Base-by-base conservation (phyloP, 2,797 vertebrate species). In the Tamandua tetradactyla region DNA sequence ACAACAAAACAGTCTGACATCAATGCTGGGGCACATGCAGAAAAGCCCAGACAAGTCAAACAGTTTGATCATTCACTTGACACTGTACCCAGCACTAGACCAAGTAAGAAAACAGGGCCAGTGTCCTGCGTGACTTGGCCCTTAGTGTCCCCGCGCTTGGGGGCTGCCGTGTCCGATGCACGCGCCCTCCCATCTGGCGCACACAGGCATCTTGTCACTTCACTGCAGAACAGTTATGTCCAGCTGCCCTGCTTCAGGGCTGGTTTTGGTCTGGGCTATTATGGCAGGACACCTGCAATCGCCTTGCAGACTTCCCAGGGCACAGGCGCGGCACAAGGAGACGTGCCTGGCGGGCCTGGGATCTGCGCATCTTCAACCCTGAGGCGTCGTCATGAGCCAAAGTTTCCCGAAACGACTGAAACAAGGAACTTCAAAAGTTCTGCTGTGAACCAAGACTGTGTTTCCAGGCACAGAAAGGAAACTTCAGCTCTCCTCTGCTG, bases 331-430 rank as follows among this genome's bases (percentile, higher is more conserved):
- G 49, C 49, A 13, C 12, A 0, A 4, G 1, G 1, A 2, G 32
- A 2, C 20, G 35, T 0, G 42, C 49, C 1, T 5, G 20, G n/a
- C 1, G 25, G 37, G 52, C 59, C 32, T 2, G 11, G 47, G 55
- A 40, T 0, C 10, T 3, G 6, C 30, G 2, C 0, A 3, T 1
- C 40, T 32, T 49, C 71, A n/a, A 14, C 40, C 20, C 14, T 0
- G 13, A 4, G 25, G 69, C 27, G 3, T 1, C 0, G 25, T 75
- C 27, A 4, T 2, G 0, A 0, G 1, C 10, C 79, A 47, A 25
- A 2, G 35, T 11, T 23, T 52, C 42, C 62, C 40, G 30, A 69
- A 44, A n/a, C 2, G 15, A 9, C 1, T 7, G 35, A 14, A 32
- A 42, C 37, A n/a, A 79, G 2, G 1, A 23, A 27, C 14, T 12